phyloP scores from a whole-genome alignment of 2,888 invertebrate species.

The Zhuqinia jingwanae region DNA sequence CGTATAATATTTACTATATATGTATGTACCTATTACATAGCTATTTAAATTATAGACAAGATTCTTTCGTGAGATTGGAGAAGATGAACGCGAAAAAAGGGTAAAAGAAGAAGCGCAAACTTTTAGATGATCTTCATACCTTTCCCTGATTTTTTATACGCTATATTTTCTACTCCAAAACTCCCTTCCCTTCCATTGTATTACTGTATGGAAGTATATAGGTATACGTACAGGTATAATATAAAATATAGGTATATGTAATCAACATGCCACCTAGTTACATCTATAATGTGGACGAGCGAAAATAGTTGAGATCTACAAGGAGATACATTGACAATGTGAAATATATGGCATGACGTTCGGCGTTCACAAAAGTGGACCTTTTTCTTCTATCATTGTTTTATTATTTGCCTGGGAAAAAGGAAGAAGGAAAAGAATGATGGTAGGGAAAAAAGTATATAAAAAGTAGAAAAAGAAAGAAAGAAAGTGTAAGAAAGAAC shows the following conservation, averaged over 20 bases:
- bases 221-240: no score
- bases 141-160: slow-evolving; percentile 22
- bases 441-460: background rate
- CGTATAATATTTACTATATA: background rate
- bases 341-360: slow-evolving; percentile 11
- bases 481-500: slow-evolving; percentile 1
- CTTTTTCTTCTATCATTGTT: background rate
- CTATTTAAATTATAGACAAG: slow-evolving; percentile 3
- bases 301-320: slow-evolving; percentile 23
- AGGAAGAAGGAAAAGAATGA: background rate
- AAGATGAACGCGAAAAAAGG: slow-evolving; percentile 48
- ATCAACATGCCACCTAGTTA: slow-evolving; percentile 49
- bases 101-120: slow-evolving; percentile 25
- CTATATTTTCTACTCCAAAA: background rate
- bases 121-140: slow-evolving; percentile 39
- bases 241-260: background rate
- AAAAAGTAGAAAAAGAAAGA: slow-evolving; percentile 11
- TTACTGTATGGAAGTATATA: background rate
- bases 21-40: background rate
- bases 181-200: background rate
- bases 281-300: slow-evolving; percentile 29
- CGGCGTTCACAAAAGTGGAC: background rate
- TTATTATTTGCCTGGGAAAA: background rate
- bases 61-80: slow-evolving; percentile 31
- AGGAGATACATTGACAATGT: slow-evolving; percentile 35